Percentiles rank a stretch among this genome's conserved stretches.
These are phyloP conservation scores for Lasius platythorax DNA, from an alignment of 2,888 invertebrate genomes.

Conservation along the genomic window DNA sequence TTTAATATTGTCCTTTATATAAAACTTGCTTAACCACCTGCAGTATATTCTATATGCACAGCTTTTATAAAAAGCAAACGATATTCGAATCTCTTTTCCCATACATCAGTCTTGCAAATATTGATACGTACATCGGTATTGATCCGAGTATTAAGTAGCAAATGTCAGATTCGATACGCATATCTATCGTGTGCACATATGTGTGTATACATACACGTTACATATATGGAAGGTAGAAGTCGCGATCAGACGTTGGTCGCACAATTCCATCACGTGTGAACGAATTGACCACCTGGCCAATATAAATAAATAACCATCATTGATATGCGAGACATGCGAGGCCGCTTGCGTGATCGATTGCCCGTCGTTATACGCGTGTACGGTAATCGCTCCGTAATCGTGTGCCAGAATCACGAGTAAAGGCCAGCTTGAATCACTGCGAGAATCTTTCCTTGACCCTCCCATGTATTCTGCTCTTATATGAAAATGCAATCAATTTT, in stretches of 20 bases:
- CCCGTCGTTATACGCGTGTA: constrained; percentile 67
- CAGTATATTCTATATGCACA: constrained; percentile 1
- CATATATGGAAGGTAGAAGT: neutral
- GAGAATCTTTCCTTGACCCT: constrained; percentile 10
- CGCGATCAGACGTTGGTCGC: constrained; percentile 50
- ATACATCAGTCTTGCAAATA: constrained; percentile 43
- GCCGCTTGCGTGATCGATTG: constrained; percentile 81
- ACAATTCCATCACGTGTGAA: constrained; percentile 79
- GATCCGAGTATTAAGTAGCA: constrained; percentile 56
- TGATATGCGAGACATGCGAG: constrained; percentile 77
- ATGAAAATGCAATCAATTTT: neutral
- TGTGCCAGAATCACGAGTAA: constrained; percentile 66
- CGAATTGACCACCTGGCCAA: constrained; percentile 81
- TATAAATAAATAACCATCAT: constrained; percentile 81
- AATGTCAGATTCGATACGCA: constrained; percentile 47
- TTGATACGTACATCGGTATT: constrained; percentile 29
- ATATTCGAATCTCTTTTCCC: constrained; percentile 22
- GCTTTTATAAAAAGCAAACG: constrained; percentile 6
- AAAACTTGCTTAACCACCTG: constrained; percentile 20
- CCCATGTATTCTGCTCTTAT: neutral
- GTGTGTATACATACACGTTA: neutral
- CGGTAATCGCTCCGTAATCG: constrained; percentile 73
- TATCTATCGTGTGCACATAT: constrained; percentile 3
- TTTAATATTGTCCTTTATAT: constrained; percentile 16
- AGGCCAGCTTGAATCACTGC: constrained; percentile 53